Evolutionary conservation across 2,888 invertebrate genomes (phyloP), one percentile per base, ranked within the genome.

Genomic region (Lithosia quadra): DNA sequence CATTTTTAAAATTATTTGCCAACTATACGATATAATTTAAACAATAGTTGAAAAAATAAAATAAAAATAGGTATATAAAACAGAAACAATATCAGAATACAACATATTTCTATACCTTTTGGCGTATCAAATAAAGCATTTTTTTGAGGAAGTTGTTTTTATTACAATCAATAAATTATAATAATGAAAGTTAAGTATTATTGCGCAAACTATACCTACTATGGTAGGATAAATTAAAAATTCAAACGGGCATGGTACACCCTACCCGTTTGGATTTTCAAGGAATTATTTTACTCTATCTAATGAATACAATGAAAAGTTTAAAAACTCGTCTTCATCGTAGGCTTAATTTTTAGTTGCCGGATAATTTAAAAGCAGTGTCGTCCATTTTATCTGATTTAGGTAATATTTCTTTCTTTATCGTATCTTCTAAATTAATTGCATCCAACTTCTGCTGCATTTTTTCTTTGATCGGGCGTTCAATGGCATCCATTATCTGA

Each of bases 401-500:
- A 1, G 97, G 96, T 61, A 97, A 92, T 62, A 97, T 91, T 84
- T 97, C 96, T 70, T 97, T 96, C 80, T 96, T 96, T 71, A 98
- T 97, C 68, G 97, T 89, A 74, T 96, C 95, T 86, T 98, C 98
- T 2, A 98, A 96, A 82, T 98, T 96, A 28, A 98, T 93, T 81
- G 96, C 96, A 85, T 98, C 96, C 57, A 98, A 90, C 81, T 97
- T 97, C 79, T 96, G 96, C 85, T 97, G 97, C 5, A 98, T 93
- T 72, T 96, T 96, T 78, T 96, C 96, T 86, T 96, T 97, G 4
- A 98, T 90, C 0, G 98, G 98, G 53, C 96, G 96, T 90, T 98
- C 98, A 55, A 98, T 87, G 0, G 98, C 97, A 84, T 98, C 97
- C 96, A 98, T 97, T 71, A 98, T 98, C 91, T 98, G 98, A 86